phyloP scores from a whole-genome alignment of 2,888 invertebrate species.

The Pterobdella sp. region DNA sequence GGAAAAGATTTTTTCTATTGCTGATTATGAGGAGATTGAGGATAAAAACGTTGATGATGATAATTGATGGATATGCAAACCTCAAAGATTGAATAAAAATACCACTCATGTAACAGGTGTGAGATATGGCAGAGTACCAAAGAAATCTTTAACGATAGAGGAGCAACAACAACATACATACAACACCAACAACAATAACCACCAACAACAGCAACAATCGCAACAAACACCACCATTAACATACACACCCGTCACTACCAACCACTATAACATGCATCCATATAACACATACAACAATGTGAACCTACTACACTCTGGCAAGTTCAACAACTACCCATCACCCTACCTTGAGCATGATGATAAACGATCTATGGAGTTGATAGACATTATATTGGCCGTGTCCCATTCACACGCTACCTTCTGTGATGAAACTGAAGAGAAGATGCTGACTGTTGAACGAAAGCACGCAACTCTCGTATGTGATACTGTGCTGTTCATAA shows the following conservation, averaged over 20 bases:
- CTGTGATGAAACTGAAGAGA: conserved; percentile 77
- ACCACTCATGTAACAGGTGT: conserved; percentile 34
- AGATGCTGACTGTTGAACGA: conserved; percentile 59
- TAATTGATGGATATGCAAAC: too few species aligned
- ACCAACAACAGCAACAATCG: not conserved
- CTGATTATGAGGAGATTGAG: too few species aligned
- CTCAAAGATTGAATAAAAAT: not conserved
- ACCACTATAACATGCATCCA: not conserved
- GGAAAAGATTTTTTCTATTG: too few species aligned
- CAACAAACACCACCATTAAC: not conserved
- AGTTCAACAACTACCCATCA: conserved; percentile 17
- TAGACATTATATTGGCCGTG: conserved; percentile 70
- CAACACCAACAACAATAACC: conserved; percentile 7
- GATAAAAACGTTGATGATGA: too few species aligned
- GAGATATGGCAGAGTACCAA: conserved; percentile 88
- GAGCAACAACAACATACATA: conserved; percentile 41
- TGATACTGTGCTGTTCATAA: conserved; percentile 16
- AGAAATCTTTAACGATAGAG: conserved; percentile 75
- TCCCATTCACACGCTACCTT: conserved; percentile 74
- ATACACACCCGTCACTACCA: too few species aligned
- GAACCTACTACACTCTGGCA: not conserved
- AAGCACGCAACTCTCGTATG: conserved; percentile 62
- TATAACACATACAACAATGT: conserved; percentile 8
- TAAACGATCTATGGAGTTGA: conserved; percentile 66
- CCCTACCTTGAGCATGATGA: conserved; percentile 38